These are phyloP conservation scores for Egretta garzetta DNA, from an alignment of 2,113 vertebrate species.

Conservation along the genomic window DNA sequence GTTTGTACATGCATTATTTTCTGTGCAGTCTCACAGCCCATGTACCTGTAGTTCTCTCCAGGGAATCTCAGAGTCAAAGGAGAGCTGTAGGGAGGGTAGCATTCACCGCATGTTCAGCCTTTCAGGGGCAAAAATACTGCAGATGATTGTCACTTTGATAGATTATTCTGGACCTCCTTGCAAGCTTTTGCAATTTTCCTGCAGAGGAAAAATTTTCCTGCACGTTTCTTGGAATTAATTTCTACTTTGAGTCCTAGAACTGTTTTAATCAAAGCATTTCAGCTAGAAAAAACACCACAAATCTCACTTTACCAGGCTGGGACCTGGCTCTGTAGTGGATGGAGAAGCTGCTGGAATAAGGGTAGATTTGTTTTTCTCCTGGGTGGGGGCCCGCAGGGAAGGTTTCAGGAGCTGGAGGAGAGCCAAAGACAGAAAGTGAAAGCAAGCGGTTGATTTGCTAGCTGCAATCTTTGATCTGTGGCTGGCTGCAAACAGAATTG, in stretches of 20 bases:
- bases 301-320: not conserved
- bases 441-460: conserved; percentile 35
- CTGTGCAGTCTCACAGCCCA: not conserved
- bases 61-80: not conserved
- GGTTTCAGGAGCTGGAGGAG: not conserved
- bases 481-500: conserved; percentile 20
- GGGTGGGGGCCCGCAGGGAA: not conserved
- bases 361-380: not conserved
- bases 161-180: not conserved
- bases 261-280: not conserved
- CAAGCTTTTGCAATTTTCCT: not conserved
- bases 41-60: not conserved
- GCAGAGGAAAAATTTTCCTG: not conserved
- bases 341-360: not conserved
- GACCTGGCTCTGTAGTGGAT: not conserved
- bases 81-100: not conserved
- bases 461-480: conserved; percentile 41
- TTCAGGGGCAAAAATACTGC: not conserved
- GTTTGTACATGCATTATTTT: not conserved
- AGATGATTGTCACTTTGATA: not conserved
- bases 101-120: not conserved
- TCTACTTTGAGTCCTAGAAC: not conserved
- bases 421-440: conserved; percentile 37
- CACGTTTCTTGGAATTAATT: not conserved
- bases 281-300: not conserved